Percentiles rank a stretch among this genome's conserved stretches.
Evolutionary conservation across 2,888 invertebrate genomes (phyloP).

Genomic region (Eilema griseolum): DNA sequence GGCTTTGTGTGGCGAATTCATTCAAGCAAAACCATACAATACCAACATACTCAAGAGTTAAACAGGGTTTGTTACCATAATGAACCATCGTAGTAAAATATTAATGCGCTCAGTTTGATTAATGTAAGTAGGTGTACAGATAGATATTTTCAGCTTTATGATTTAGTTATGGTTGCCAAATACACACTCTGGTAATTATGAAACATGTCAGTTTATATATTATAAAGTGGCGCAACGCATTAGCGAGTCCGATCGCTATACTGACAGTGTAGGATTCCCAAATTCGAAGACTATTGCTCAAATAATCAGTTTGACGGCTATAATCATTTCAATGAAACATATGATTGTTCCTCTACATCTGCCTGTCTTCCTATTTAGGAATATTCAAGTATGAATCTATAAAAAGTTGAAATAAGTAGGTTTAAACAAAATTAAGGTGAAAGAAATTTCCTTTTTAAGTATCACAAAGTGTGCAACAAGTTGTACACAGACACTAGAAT

Average conservation of each 20-base stretch:
- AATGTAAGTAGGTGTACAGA: neutral
- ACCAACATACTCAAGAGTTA: neutral
- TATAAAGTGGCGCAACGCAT: neutral
- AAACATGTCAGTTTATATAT: neutral
- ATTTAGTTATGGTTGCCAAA: neutral
- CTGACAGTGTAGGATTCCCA: no score
- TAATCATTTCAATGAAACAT: no score
- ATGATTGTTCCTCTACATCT: no score
- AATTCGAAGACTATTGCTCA: no score
- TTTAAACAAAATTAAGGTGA: neutral
- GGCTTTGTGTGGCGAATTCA: neutral
- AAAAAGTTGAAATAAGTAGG: neutral
- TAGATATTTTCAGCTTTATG: neutral
- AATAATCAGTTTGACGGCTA: no score
- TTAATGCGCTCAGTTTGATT: neutral
- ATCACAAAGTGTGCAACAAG: conserved; percentile 16
- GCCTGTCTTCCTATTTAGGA: no score
- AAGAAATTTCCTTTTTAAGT: no score
- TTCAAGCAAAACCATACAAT: conserved; percentile 3
- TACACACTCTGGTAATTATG: neutral
- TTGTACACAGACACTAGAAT: conserved; percentile 8
- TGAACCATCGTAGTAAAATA: neutral
- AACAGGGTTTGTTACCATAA: neutral
- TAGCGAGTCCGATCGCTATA: neutral
- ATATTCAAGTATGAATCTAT: no score